Percentiles rank a stretch among this genome's conserved stretches.
phyloP scores from a whole-genome alignment of 2,888 invertebrate species.

The Pelosia muscerda region DNA sequence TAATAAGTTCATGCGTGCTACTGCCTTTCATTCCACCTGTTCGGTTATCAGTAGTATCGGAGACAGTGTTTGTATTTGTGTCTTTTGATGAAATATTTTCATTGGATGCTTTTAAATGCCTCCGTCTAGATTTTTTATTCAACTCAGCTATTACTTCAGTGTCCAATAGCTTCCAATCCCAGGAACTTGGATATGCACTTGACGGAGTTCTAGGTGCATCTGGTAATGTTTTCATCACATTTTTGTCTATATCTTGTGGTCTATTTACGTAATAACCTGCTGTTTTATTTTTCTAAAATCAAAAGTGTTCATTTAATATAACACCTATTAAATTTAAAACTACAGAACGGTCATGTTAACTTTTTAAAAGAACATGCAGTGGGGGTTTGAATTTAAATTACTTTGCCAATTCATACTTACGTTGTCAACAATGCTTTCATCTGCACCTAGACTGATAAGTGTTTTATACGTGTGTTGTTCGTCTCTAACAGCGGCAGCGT shows the following conservation, averaged over 20 bases:
- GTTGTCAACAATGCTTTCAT: constrained; percentile 93
- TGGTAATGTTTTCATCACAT: constrained; percentile 90
- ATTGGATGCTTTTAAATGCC: constrained; percentile 72
- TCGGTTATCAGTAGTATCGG: constrained; percentile 70
- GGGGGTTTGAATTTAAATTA: constrained; percentile 8
- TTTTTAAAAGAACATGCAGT: constrained; percentile 25
- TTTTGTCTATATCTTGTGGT: constrained; percentile 92
- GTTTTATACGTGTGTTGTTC: constrained; percentile 92
- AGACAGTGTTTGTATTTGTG: constrained; percentile 73
- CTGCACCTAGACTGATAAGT: constrained; percentile 93
- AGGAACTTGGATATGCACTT: constrained; percentile 89
- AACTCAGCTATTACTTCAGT: constrained; percentile 79
- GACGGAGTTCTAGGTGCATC: constrained; percentile 94
- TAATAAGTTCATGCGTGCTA: constrained; percentile 80
- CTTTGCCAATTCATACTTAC: constrained; percentile 84
- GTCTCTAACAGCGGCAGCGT: constrained; percentile 93
- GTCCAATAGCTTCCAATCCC: constrained; percentile 91
- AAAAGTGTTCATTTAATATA: constrained; percentile 24
- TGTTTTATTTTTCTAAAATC: constrained; percentile 92
- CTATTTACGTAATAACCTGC: constrained; percentile 93
- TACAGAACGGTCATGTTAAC: background rate
- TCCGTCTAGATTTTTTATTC: constrained; percentile 76
- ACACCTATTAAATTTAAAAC: background rate
- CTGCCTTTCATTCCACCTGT: constrained; percentile 75
- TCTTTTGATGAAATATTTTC: constrained; percentile 83